Evolutionary conservation across 2,888 invertebrate species (phyloP).

Genomic region (Lepidochitona cinerea): DNA sequence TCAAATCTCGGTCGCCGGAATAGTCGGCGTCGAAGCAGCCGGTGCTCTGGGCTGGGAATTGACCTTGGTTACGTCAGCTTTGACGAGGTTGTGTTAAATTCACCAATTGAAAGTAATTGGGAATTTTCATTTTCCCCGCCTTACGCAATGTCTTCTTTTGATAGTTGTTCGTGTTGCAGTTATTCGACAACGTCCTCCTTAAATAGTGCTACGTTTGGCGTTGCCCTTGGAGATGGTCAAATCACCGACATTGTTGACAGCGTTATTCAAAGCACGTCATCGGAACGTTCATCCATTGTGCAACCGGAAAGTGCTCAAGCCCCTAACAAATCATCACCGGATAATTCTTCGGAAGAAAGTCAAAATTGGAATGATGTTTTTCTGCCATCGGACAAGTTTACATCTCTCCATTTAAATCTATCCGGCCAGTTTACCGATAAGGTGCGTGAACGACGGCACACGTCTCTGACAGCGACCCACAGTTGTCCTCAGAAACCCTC

Average conservation of each 20-base stretch:
- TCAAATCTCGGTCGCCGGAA: neutral
- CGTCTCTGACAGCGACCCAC: slow-evolving; percentile 27
- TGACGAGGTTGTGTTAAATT: slow-evolving; percentile 6
- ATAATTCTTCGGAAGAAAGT: too few species aligned
- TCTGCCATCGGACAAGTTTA: neutral
- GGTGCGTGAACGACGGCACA: neutral
- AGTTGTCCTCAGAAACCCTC: slow-evolving; percentile 33
- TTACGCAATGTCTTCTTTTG: neutral
- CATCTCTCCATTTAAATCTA: neutral
- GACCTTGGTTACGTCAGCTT: slow-evolving; percentile 2
- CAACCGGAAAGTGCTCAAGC: neutral
- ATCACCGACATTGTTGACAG: neutral
- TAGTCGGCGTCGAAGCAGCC: neutral
- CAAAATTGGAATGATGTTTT: neutral
- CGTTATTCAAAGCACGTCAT: neutral
- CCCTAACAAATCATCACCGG: neutral
- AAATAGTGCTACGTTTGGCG: neutral
- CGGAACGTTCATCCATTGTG: neutral
- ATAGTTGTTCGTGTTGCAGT: slow-evolving; percentile 1
- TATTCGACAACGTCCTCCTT: neutral
- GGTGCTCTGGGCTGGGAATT: neutral
- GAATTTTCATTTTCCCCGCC: neutral
- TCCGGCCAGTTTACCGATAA: neutral
- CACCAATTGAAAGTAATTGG: neutral
- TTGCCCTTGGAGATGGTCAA: neutral